Evolutionary conservation across 2,797 vertebrate genomes (phyloP).

Genomic region (Argentina silus): DNA sequence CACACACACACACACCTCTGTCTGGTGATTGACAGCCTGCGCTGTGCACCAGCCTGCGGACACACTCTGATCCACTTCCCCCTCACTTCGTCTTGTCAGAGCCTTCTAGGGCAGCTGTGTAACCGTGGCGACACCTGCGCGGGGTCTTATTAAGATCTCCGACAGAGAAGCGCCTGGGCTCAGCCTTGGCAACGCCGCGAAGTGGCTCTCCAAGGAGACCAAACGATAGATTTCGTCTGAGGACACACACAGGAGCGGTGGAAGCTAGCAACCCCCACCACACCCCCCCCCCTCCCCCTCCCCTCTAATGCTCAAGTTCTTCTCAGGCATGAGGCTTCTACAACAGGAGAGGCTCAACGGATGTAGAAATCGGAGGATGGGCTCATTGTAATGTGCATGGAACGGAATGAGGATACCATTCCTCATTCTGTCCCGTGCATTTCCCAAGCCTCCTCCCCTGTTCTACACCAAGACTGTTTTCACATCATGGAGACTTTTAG

Average conservation of each 20-base stretch:
- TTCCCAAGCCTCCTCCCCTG: not conserved
- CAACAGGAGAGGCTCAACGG: too few relatives aligned
- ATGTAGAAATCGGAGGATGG: too few relatives aligned
- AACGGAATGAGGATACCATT: too few relatives aligned
- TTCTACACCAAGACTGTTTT: slow-evolving; percentile 48
- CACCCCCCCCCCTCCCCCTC: slow-evolving; percentile 30
- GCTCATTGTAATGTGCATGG: too few relatives aligned
- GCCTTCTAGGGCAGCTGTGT: slow-evolving; percentile 61
- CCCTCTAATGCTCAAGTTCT: too few relatives aligned
- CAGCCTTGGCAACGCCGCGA: slow-evolving; percentile 65
- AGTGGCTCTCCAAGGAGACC: slow-evolving; percentile 62
- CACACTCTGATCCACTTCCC: slow-evolving; percentile 38
- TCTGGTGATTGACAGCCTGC: not conserved
- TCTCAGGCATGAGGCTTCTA: too few relatives aligned
- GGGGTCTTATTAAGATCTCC: slow-evolving; percentile 67
- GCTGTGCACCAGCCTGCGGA: slow-evolving; percentile 14
- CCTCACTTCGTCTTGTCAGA: slow-evolving; percentile 35
- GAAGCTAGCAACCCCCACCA: slow-evolving; percentile 48
- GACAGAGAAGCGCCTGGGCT: slow-evolving; percentile 51
- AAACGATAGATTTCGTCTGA: slow-evolving; percentile 50
- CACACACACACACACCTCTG: too few relatives aligned
- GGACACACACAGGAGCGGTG: slow-evolving; percentile 39
- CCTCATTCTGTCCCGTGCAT: too few relatives aligned
- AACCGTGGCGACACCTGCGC: slow-evolving; percentile 71
- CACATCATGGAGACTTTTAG: slow-evolving; percentile 46